Base-by-base conservation (phyloP, 2,888 invertebrate genomes). In the Andrena haemorrhoa region DNA sequence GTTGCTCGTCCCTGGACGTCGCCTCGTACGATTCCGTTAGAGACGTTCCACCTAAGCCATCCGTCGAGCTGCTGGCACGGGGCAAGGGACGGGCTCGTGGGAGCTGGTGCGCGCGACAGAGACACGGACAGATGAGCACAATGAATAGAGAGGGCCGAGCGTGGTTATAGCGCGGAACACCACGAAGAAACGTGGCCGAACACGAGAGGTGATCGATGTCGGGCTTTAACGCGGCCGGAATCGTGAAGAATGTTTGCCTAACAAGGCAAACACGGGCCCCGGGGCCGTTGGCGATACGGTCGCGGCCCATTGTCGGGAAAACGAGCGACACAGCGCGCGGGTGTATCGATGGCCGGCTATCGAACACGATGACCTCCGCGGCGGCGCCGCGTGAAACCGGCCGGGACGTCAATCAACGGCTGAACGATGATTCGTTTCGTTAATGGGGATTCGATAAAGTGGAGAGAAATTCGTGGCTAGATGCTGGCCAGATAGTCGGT, bases 221-320 rank as follows among this genome's bases (percentile, higher is more conserved):
- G 85, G 90, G 87, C 89, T 87, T 85, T 83, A 86, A 83, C 80
- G 86, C 82, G 88, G 51, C 77, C 82, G 68, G 90, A 85, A 88
- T 88, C 79, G 81, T 85, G 85, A 88, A 86, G 84, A 88, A 89
- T 86, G 89, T 90, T 90, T 82, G 81, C 79, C 86, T 90, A 90
- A 90, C 89, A 88, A 90, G 89, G 84, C 89, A 86, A 89, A 88
- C 89, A 87, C 86, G 87, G 75, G 75, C 51, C 75, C 63, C 41
- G 4, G 20, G 35, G 77, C 68, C 53, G 63, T 58, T 51, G 74
- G 66, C 83, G 88, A 83, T 79, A 84, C 75, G 64, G 82, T 79
- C 83, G 80, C 72, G 79, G 49, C 60, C 73, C 80, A 88, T 86
- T 88, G 81, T 83, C 71, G 75, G 78, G 83, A 75, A 89, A 89